These are phyloP conservation scores for Anseranas semipalmata DNA, from an alignment of 2,113 vertebrate species.

Conservation along the genomic window DNA sequence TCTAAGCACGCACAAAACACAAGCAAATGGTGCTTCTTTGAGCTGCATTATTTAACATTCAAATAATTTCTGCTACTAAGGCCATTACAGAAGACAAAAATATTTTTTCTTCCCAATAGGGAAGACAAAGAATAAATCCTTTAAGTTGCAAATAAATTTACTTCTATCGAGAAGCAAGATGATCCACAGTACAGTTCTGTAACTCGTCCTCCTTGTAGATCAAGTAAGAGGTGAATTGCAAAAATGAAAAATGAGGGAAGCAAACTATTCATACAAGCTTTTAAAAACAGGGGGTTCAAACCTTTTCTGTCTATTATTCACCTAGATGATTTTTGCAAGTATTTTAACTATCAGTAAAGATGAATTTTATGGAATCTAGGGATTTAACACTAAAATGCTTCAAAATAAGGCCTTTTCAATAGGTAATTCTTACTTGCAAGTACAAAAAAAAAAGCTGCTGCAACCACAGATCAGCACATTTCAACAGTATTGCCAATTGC, in stretches of 20 bases:
- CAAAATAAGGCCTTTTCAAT: not conserved
- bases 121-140: not conserved
- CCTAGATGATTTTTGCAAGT: not conserved
- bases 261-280: not conserved
- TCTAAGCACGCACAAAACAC: not conserved
- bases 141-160: not conserved
- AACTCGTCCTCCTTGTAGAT: not conserved
- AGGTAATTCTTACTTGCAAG: not conserved
- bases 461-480: not conserved
- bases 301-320: not conserved
- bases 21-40: not conserved
- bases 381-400: not conserved
- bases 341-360: not conserved
- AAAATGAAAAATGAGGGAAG: not conserved
- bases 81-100: not conserved
- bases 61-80: not conserved
- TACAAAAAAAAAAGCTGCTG: not conserved
- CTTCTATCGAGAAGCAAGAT: not conserved
- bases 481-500: not conserved
- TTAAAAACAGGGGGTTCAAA: not conserved
- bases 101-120: not conserved
- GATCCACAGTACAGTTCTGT: not conserved
- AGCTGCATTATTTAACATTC: not conserved
- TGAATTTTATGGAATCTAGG: not conserved
- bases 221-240: not conserved